phyloP scores from a whole-genome alignment of 2,113 vertebrate species.

The Furnarius figulus region DNA sequence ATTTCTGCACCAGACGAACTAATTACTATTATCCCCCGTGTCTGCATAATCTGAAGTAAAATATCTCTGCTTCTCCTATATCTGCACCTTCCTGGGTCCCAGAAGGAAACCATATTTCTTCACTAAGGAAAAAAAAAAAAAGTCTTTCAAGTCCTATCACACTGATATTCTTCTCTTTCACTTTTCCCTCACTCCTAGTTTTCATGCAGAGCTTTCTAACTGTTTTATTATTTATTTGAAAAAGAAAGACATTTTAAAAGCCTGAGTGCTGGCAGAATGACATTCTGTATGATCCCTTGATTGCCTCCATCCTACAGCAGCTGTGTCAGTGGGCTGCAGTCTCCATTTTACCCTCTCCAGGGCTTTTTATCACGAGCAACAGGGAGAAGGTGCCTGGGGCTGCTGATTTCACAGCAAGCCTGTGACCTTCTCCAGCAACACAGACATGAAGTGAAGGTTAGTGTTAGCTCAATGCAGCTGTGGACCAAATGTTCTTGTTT shows the following conservation, averaged over 20 bases:
- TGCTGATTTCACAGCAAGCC: neutral
- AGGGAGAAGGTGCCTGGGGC: neutral
- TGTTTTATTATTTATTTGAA: neutral
- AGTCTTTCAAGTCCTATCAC: neutral
- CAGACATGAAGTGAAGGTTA: neutral
- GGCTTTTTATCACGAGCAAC: neutral
- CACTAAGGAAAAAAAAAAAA: neutral
- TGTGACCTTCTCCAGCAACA: neutral
- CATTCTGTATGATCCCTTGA: neutral
- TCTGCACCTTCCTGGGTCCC: neutral
- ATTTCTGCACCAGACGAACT: conserved; percentile 2
- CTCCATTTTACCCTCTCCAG: neutral
- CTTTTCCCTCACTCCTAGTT: neutral
- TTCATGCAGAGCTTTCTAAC: neutral
- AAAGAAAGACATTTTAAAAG: neutral
- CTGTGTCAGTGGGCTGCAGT: neutral
- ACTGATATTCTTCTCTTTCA: neutral
- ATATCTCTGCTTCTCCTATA: neutral
- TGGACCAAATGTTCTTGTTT: neutral
- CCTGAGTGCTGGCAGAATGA: neutral
- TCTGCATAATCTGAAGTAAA: conserved; percentile 17
- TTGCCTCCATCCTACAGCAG: neutral
- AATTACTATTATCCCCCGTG: neutral
- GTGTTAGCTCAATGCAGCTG: neutral
- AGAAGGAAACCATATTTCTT: neutral